Evolutionary conservation across 2,797 vertebrate species (phyloP).

Genomic region (Synaphobranchus kaupii): DNA sequence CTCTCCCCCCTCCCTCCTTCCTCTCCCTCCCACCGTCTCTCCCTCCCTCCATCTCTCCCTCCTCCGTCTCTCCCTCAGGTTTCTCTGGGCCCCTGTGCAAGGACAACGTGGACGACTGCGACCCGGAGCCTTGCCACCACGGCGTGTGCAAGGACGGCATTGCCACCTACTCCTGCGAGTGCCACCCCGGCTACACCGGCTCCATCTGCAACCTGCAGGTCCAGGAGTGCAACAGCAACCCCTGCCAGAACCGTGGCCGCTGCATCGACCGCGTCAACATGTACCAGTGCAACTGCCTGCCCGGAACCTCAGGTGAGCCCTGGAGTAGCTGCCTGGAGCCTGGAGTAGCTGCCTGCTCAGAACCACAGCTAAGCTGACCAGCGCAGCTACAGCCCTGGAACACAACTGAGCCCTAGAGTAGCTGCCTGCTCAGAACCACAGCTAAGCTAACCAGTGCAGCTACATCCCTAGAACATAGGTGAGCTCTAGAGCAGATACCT

Average conservation of each 20-base stretch:
- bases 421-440: not conserved
- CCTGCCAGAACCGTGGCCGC: conserved; percentile 87
- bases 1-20: not conserved
- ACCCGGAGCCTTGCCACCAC: conserved; percentile 87
- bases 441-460: no score
- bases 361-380: conserved; percentile 59
- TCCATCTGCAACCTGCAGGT: conserved; percentile 88
- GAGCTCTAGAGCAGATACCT: no score
- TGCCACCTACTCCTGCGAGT: conserved; percentile 85
- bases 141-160: conserved; percentile 88
- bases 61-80: conserved; percentile 68
- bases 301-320: conserved; percentile 82
- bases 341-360: not conserved
- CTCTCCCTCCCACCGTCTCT: not conserved
- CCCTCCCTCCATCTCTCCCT: conserved; percentile 37
- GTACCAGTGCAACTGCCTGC: conserved; percentile 87
- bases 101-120: conserved; percentile 88
- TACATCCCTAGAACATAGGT: no score
- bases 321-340: no score
- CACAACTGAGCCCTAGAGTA: no score
- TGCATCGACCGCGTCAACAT: conserved; percentile 88
- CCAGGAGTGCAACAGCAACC: conserved; percentile 88
- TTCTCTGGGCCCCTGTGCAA: conserved; percentile 82
- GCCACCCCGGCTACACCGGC: conserved; percentile 85
- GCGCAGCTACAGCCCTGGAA: not conserved